Evolutionary conservation across 2,113 vertebrate species (phyloP).

Genomic region (Protobothrops flavoviridis): DNA sequence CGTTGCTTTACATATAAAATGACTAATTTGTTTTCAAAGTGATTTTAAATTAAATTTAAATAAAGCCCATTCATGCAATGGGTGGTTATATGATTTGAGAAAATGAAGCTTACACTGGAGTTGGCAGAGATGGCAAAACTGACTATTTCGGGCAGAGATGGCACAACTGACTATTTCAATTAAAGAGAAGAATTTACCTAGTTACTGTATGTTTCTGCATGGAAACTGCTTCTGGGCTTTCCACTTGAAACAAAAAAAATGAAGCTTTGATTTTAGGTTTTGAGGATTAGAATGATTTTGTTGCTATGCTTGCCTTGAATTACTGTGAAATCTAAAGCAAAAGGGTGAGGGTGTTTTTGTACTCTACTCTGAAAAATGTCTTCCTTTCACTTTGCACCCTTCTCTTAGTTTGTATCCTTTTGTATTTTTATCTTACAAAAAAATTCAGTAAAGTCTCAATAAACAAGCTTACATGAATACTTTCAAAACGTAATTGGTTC

Average conservation of each 20-base stretch:
- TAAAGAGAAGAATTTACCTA: neutral
- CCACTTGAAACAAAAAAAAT: neutral
- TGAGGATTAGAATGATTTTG: neutral
- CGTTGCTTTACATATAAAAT: neutral
- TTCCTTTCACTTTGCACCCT: neutral
- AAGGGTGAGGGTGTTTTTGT: neutral
- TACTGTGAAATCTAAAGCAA: neutral
- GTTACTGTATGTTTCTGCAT: neutral
- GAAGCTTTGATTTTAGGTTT: neutral
- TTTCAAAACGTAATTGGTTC: neutral
- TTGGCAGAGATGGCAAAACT: neutral
- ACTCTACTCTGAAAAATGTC: neutral
- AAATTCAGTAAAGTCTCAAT: neutral
- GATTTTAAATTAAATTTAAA: neutral
- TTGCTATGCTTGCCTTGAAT: neutral
- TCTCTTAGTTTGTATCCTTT: neutral
- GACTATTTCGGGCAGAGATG: neutral
- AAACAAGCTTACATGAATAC: neutral
- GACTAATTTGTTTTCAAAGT: neutral
- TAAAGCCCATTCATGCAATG: neutral
- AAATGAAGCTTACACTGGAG: neutral
- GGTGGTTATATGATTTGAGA: neutral
- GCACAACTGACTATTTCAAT: neutral
- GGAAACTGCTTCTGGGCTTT: neutral
- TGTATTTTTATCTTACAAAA: neutral